Evolutionary conservation across 2,888 invertebrate species (phyloP), one percentile per base, ranked within the genome.

Genomic region (Lordiphosa andalusiaca): DNA sequence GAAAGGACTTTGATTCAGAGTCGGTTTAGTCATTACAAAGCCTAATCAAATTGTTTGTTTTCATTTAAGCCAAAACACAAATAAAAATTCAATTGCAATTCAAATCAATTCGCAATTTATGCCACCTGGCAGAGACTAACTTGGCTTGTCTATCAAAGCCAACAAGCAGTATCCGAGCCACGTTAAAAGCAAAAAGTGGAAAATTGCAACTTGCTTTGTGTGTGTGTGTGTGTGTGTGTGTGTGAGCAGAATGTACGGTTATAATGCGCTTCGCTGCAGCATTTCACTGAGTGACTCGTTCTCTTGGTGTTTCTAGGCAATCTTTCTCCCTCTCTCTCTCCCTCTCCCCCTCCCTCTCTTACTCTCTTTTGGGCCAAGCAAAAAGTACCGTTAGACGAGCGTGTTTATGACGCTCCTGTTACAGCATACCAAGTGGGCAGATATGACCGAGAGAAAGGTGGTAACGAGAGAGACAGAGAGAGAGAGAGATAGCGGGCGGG

Each of bases 391-490:
- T 80, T 80, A 82, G 70, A 57, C 70, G 72, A 82, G 69, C 70
- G 25, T 33, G 69, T 72, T 80, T 82, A 82, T 80, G 78, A 82
- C 73, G 83, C 80, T 82, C 83, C 83, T 82, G 80, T 80, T 80
- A 80, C 80, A 80, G 63, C 80, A 80, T 80, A 76, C 71, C 78
- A 70, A 33, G 30, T 30, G 30, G 33, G 10, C 44, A 44, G 33
- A 33, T 30, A 30, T 30, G 30, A 30, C 30, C 30, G 16, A 44
- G 44, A 44, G 30, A 44, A 1, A 33, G 21, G 6, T 19, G 19
- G 19, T 7, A 10, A 3, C 1, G 2, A n/a, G n/a, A n/a, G n/a
- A n/a, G 30, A 30, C 30, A 30, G 9, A 30, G 13, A 25, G 13
- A 42, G 42, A 12, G 42, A 12, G 42, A 19, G 19, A 19, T 19